Evolutionary conservation across 2,113 vertebrate genomes (phyloP).

Genomic region (Panthera uncia): DNA sequence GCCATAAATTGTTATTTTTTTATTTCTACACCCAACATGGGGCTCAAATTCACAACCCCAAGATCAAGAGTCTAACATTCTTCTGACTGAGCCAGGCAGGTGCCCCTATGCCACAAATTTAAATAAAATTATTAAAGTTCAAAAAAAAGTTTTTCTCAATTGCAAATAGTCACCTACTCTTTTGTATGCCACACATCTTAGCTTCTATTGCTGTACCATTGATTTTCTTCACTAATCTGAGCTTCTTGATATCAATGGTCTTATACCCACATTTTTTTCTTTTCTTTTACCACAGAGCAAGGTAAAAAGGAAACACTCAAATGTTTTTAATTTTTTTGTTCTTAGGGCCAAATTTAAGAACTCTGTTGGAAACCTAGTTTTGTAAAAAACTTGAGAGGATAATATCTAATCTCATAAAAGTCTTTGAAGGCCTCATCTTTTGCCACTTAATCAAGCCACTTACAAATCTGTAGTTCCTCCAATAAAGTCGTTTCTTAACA

Average conservation of each 20-base stretch:
- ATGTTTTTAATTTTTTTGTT: background rate
- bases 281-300: background rate
- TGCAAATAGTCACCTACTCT: background rate
- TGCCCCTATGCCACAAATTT: background rate
- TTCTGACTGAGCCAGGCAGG: background rate
- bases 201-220: background rate
- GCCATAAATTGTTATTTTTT: background rate
- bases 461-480: background rate
- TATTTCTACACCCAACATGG: background rate
- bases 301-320: background rate
- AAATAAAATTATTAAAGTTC: background rate
- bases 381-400: background rate
- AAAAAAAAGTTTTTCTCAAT: background rate
- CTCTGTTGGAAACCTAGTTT: slow-evolving; percentile 8
- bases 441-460: background rate
- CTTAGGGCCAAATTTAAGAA: background rate
- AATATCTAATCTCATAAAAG: background rate
- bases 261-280: background rate
- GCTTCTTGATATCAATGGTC: background rate
- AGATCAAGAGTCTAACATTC: background rate
- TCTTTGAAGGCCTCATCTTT: background rate
- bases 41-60: background rate
- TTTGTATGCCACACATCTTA: background rate
- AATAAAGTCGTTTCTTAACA: background rate
- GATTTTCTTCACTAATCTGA: background rate